Percentiles rank a stretch among this genome's conserved stretches.
Conservation (phyloP, 1,140 invertebrate genomes). For the Panulirus ornatus region DNA sequence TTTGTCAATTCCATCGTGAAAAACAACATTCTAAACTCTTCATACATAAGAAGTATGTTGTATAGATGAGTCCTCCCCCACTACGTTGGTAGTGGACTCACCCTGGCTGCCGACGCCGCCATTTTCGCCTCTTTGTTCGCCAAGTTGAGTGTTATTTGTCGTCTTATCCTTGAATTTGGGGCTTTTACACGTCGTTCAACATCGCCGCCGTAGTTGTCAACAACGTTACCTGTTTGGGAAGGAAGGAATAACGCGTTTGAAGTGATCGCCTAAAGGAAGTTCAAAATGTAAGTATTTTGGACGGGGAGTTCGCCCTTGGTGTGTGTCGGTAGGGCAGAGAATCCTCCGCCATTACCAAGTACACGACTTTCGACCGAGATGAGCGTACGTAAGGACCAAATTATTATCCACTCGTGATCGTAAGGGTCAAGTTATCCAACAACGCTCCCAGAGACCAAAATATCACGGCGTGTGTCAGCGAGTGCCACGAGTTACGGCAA, state of each 20-base stretch:
- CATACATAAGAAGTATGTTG: not conserved
- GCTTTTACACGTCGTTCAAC: slow-evolving; percentile 35
- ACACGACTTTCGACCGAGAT: slow-evolving; percentile 74
- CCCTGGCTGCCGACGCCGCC: slow-evolving; percentile 57
- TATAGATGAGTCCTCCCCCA: slow-evolving; percentile 45
- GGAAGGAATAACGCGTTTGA: not conserved
- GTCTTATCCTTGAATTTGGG: slow-evolving; percentile 41
- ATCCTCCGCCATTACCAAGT: slow-evolving; percentile 70
- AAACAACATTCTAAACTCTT: not conserved
- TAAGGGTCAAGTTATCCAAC: slow-evolving; percentile 62
- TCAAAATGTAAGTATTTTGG: slow-evolving; percentile 70
- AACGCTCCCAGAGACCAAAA: slow-evolving; percentile 14
- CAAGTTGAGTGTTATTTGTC: slow-evolving; percentile 66
- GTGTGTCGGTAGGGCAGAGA: slow-evolving; percentile 65
- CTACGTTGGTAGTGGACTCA: slow-evolving; percentile 23
- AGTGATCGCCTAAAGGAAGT: slow-evolving; percentile 52
- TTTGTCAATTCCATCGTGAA: not conserved
- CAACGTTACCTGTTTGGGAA: slow-evolving; percentile 36
- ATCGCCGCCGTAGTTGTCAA: slow-evolving; percentile 59
- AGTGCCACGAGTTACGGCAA: slow-evolving; percentile 19
- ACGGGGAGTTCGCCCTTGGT: slow-evolving; percentile 71
- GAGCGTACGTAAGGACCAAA: slow-evolving; percentile 67
- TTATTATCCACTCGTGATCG: slow-evolving; percentile 65
- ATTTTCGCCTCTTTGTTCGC: slow-evolving; percentile 73
- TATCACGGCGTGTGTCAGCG: slow-evolving; percentile 20